phyloP scores from a whole-genome alignment of 2,113 vertebrate species.

The Carassius carassius region DNA sequence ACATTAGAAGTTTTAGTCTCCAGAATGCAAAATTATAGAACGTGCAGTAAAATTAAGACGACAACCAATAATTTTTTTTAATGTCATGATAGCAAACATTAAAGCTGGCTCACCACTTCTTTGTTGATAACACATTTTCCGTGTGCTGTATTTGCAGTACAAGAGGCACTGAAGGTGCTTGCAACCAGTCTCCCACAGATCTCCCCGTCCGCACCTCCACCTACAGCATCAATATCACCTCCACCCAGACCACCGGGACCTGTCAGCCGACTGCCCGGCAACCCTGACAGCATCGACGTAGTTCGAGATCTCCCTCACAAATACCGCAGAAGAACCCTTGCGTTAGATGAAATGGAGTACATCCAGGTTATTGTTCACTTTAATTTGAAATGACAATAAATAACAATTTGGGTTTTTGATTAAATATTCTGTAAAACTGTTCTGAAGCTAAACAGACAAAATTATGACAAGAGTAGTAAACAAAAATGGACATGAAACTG shows the following conservation, averaged over 20 bases:
- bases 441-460: background rate
- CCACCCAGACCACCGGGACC: slow-evolving; percentile 59
- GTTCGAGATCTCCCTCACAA: slow-evolving; percentile 70
- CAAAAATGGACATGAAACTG: background rate
- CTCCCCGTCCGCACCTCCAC: slow-evolving; percentile 48
- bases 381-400: background rate
- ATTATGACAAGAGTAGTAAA: background rate
- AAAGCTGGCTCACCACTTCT: background rate
- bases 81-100: background rate
- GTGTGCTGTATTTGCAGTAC: slow-evolving; percentile 52
- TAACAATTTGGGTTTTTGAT: background rate
- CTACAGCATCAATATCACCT: slow-evolving; percentile 48
- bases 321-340: slow-evolving; percentile 72
- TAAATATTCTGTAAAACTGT: background rate
- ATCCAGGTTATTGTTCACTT: slow-evolving; percentile 71
- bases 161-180: slow-evolving; percentile 69
- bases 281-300: slow-evolving; percentile 69
- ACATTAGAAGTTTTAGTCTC: background rate
- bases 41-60: background rate
- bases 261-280: slow-evolving; percentile 62
- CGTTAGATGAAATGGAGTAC: slow-evolving; percentile 75
- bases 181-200: slow-evolving; percentile 53
- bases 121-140: background rate
- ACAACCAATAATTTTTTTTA: background rate
- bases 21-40: background rate